A percentile compares a stretch with the other conserved stretches of the same genome.
Evolutionary conservation across 1,140 invertebrate species (phyloP).

Genomic region (Monomorium pharaonis): DNA sequence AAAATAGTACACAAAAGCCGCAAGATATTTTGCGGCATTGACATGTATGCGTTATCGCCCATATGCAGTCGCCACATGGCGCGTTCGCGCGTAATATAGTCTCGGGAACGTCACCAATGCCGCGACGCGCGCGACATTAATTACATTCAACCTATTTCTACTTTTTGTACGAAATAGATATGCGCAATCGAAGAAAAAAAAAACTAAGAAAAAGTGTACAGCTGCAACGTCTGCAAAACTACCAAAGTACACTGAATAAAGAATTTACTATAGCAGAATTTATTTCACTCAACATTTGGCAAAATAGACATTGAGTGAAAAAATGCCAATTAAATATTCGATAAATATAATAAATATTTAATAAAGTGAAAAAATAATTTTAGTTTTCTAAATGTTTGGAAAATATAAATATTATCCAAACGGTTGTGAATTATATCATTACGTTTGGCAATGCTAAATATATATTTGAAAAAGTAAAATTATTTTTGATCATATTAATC

Average conservation of each 20-base stretch:
- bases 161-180: background rate
- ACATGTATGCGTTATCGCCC: background rate
- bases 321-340: too few species aligned
- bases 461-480: too few species aligned
- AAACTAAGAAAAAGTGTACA: background rate
- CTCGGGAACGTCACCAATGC: background rate
- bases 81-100: background rate
- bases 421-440: too few species aligned
- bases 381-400: too few species aligned
- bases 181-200: background rate
- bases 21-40: background rate
- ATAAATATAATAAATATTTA: too few species aligned
- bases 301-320: too few species aligned
- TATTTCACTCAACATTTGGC: too few species aligned
- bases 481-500: too few species aligned
- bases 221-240: background rate
- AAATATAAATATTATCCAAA: too few species aligned
- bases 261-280: too few species aligned
- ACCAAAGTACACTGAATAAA: background rate
- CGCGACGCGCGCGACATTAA: background rate
- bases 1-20: background rate
- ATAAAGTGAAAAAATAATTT: too few species aligned
- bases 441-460: too few species aligned
- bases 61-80: conserved; percentile 47
- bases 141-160: background rate